phyloP scores from a whole-genome alignment of 1,140 invertebrate genomes.

The Campoletis sonorensis region DNA sequence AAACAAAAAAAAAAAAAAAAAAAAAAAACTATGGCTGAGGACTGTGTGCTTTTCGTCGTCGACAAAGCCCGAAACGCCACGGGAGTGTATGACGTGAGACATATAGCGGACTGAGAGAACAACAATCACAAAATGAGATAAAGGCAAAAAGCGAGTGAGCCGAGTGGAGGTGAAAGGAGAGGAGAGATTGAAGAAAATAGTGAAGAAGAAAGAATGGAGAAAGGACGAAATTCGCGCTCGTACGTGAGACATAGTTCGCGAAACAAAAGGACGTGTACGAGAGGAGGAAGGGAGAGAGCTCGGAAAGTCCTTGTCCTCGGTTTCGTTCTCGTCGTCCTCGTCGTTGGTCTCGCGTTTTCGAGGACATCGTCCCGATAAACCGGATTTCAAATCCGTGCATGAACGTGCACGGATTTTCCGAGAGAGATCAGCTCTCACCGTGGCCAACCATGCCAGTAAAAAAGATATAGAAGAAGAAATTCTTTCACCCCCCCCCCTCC shows the following conservation, averaged over 20 bases:
- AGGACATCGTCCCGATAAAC: conserved; percentile 51
- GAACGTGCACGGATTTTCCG: conserved; percentile 54
- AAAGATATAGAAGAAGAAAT: not conserved
- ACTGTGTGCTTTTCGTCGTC: conserved; percentile 13
- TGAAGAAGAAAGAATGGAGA: conserved; percentile 26
- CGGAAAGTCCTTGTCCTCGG: conserved; percentile 1
- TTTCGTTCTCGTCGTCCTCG: conserved; percentile 26
- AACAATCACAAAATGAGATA: conserved; percentile 9
- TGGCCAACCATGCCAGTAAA: not conserved
- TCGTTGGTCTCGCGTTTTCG: not conserved
- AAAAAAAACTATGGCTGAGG: conserved; percentile 6
- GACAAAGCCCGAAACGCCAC: not conserved
- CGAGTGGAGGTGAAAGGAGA: not conserved
- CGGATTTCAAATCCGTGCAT: conserved; percentile 57
- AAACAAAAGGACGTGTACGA: conserved; percentile 41
- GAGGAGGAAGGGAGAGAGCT: not conserved
- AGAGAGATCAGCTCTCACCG: conserved; percentile 26
- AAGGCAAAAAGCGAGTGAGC: not conserved
- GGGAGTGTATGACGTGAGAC: not conserved
- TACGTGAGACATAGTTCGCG: conserved; percentile 46
- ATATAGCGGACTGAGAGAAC: not conserved
- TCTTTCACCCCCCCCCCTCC: too few species aligned
- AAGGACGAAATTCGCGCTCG: conserved; percentile 30
- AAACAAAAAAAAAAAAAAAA: conserved; percentile 14
- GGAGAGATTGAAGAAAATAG: not conserved